Percentiles rank a stretch among this genome's conserved stretches.
Evolutionary conservation across 1,140 invertebrate species (phyloP).

Genomic region (Drosophila bocki): DNA sequence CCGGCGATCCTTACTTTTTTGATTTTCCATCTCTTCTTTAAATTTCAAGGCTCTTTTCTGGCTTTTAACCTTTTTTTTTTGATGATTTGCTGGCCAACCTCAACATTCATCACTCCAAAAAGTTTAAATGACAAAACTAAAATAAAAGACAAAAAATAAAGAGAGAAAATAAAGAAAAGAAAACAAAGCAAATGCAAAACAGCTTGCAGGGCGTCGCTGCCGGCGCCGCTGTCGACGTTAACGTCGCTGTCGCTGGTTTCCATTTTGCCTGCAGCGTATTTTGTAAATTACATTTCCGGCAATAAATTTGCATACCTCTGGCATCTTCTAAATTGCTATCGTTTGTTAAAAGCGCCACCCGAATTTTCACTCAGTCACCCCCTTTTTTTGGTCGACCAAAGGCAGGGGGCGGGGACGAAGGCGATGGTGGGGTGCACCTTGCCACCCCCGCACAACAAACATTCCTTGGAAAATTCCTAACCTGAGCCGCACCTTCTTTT

Average conservation of each 20-base stretch:
- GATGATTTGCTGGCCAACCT: slow-evolving; percentile 29
- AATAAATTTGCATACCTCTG: slow-evolving; percentile 85
- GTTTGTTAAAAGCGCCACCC: slow-evolving; percentile 79
- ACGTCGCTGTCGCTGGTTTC: slow-evolving; percentile 29
- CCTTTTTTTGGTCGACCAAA: slow-evolving; percentile 7
- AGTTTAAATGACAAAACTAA: slow-evolving; percentile 28
- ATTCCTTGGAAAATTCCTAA: slow-evolving; percentile 41
- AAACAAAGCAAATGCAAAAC: slow-evolving; percentile 45
- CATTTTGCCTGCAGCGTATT: slow-evolving; percentile 77
- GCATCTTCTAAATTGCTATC: slow-evolving; percentile 85
- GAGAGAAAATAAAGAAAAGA: slow-evolving; percentile 8
- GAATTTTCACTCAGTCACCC: slow-evolving; percentile 39
- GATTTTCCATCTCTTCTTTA: slow-evolving; percentile 41
- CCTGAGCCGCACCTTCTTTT: slow-evolving; percentile 58
- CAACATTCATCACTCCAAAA: slow-evolving; percentile 49
- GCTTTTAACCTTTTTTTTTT: neutral
- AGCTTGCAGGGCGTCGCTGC: slow-evolving; percentile 37
- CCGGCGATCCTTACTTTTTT: slow-evolving; percentile 46
- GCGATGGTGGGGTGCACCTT: slow-evolving; percentile 41
- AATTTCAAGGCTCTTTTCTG: slow-evolving; percentile 60
- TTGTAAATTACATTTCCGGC: slow-evolving; percentile 85
- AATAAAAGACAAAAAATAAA: slow-evolving; percentile 11
- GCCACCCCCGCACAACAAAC: slow-evolving; percentile 22
- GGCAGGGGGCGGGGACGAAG: neutral
- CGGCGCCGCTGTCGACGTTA: slow-evolving; percentile 9